phyloP scores from a whole-genome alignment of 2,113 vertebrate genomes.

The Aptenodytes patagonicus region DNA sequence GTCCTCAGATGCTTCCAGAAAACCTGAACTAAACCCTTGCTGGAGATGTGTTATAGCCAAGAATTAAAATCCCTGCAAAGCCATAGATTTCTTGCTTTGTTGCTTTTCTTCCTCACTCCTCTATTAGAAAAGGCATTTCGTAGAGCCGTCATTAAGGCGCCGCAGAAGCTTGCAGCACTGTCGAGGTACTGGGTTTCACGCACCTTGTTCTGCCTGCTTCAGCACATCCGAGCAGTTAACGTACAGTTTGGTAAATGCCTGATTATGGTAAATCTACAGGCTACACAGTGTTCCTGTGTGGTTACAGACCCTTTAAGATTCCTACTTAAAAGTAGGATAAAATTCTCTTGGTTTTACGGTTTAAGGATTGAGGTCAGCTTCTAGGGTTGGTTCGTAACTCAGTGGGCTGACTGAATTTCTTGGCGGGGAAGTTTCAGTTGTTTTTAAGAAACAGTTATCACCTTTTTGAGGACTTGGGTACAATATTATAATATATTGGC shows the following conservation, averaged over 20 bases:
- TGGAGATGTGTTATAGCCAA: background rate
- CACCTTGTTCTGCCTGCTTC: background rate
- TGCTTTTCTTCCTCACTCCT: background rate
- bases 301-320: background rate
- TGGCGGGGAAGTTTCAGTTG: background rate
- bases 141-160: background rate
- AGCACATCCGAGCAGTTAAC: background rate
- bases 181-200: accelerated
- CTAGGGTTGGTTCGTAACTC: background rate
- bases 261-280: background rate
- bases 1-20: background rate
- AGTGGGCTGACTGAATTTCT: background rate
- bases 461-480: background rate
- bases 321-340: background rate
- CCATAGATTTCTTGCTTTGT: background rate
- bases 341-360: background rate
- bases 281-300: background rate
- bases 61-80: background rate
- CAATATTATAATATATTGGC: background rate
- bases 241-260: background rate
- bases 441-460: background rate
- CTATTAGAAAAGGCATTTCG: background rate
- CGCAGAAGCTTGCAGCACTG: background rate
- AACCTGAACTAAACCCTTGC: background rate
- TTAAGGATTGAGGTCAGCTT: background rate